phyloP scores from a whole-genome alignment of 1,140 invertebrate species.

The Lepidurus couesii region DNA sequence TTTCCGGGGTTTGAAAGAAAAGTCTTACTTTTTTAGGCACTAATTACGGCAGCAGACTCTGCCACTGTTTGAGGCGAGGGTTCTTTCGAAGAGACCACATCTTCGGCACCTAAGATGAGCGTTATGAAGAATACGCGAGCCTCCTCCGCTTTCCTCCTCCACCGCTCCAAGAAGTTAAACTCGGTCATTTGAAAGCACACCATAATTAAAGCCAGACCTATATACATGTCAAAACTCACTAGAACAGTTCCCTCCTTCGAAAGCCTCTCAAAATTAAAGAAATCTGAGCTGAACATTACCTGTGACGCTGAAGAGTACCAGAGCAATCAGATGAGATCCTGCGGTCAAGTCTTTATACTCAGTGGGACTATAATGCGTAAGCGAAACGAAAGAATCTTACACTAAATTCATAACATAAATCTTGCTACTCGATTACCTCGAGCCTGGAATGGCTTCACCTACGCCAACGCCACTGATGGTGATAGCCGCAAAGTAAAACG shows the following conservation, averaged over 20 bases:
- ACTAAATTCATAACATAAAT: neutral
- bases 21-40: too few relatives aligned
- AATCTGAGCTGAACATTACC: neutral
- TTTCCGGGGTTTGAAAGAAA: too few relatives aligned
- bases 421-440: neutral
- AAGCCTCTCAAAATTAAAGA: neutral
- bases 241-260: too few relatives aligned
- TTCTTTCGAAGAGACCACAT: neutral
- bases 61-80: too few relatives aligned
- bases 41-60: too few relatives aligned
- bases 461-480: slow-evolving; percentile 2
- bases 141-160: neutral
- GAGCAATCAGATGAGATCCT: neutral
- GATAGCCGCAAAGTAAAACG: neutral
- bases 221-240: neutral
- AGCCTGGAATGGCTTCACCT: neutral
- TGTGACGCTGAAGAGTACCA: neutral
- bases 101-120: neutral
- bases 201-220: neutral
- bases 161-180: neutral
- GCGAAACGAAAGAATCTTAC: neutral
- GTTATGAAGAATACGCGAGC: neutral
- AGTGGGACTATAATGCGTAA: neutral
- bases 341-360: neutral
- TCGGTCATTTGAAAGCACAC: neutral